These are phyloP conservation scores for Adelognathus sp. DNA, from an alignment of 2,888 invertebrate genomes.

Conservation along the genomic window DNA sequence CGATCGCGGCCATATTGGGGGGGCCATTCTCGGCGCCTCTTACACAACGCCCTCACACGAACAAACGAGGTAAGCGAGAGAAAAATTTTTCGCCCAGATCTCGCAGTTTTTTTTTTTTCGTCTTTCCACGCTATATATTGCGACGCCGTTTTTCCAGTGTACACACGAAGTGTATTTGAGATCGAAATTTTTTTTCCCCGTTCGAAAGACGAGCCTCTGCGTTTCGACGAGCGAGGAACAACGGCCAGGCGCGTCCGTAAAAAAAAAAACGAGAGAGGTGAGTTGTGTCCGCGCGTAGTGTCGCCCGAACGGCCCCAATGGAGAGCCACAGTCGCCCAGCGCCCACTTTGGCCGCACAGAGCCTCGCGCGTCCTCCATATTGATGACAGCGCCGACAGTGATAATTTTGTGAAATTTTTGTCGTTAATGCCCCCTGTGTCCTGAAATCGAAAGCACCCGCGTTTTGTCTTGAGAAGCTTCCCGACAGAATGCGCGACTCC, in stretches of 20 bases:
- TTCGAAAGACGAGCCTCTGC: no score
- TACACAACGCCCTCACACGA: slow-evolving; percentile 85
- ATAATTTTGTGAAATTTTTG: slow-evolving; percentile 87
- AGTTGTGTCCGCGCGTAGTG: no score
- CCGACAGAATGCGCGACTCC: slow-evolving; percentile 79
- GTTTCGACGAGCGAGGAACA: neutral
- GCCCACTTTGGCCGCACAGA: no score
- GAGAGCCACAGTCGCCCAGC: no score
- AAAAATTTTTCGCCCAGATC: slow-evolving; percentile 67
- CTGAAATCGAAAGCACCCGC: slow-evolving; percentile 80
- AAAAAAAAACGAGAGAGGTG: no score
- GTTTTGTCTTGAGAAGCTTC: slow-evolving; percentile 77
- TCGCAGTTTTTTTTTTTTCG: no score
- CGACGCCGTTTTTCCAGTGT: no score
- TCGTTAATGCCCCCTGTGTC: slow-evolving; percentile 86
- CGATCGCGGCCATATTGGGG: slow-evolving; percentile 79
- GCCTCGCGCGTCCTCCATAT: slow-evolving; percentile 83
- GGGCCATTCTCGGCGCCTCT: slow-evolving; percentile 70
- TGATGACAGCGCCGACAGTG: slow-evolving; percentile 88
- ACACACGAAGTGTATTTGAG: no score
- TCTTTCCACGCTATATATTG: no score
- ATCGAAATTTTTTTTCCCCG: no score
- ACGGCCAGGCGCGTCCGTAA: no score
- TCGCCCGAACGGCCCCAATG: no score
- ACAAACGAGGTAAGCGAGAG: slow-evolving; percentile 79